Evolutionary conservation across 2,113 vertebrate species (phyloP).

Genomic region (Hippocampus barbouri): DNA sequence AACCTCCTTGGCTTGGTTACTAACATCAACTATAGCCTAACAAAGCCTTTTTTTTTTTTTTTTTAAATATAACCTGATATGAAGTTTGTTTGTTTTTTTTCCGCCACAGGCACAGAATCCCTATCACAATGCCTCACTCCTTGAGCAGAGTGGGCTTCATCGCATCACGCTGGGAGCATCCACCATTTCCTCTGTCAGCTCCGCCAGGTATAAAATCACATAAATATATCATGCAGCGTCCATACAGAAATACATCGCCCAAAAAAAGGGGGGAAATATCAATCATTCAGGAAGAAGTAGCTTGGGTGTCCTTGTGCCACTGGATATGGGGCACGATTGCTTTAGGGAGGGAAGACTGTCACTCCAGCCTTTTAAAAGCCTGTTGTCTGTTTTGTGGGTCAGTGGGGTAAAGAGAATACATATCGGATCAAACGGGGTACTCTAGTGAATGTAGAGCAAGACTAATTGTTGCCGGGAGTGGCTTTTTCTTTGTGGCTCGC

Average conservation of each 20-base stretch:
- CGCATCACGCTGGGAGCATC: constrained; percentile 96
- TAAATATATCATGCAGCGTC: not conserved
- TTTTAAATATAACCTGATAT: not conserved
- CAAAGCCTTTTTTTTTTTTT: not conserved
- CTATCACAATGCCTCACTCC: constrained; percentile 90
- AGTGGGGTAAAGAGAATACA: constrained; percentile 48
- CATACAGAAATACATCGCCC: not conserved
- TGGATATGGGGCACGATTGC: constrained; percentile 16
- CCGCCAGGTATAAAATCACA: constrained; percentile 76
- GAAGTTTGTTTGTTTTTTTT: not conserved
- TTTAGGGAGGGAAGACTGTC: constrained; percentile 23
- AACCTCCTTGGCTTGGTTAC: not conserved
- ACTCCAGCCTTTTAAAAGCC: constrained; percentile 7
- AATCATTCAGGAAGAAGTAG: not conserved
- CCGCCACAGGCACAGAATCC: constrained; percentile 78
- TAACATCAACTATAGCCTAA: not conserved
- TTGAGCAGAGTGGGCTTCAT: constrained; percentile 96
- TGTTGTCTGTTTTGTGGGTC: constrained; percentile 47
- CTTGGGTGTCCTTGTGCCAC: not conserved
- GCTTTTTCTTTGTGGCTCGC: constrained; percentile 25
- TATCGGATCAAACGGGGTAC: constrained; percentile 31
- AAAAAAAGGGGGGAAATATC: not conserved
- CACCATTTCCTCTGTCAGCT: constrained; percentile 96
- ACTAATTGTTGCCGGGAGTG: constrained; percentile 50
- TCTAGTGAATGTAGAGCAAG: constrained; percentile 52